Base-by-base conservation (phyloP, 2,113 vertebrate genomes). In the Odontesthes bonariensis region DNA sequence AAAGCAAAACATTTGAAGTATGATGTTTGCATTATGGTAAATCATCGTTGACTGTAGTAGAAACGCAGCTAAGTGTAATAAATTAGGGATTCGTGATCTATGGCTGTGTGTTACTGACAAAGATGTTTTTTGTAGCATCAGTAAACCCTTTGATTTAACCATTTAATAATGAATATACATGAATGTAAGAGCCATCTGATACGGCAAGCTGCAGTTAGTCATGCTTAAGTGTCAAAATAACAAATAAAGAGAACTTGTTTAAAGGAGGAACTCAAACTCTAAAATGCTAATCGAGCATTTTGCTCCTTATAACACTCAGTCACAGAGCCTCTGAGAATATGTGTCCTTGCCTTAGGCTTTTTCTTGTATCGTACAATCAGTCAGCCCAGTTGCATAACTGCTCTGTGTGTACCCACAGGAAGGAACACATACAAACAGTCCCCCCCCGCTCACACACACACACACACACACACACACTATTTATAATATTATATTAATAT, bases 351-450 rank as follows among this genome's bases (percentile, higher is more conserved):
- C 77, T 67, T 22, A 0, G 60, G 85, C 77, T 69, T 81, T 61
- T 81, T 90, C 60, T 77, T 27, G 9, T 76, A 88, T 86, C 65
- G n/a, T 53, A 68, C 69, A 65, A 51, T 83, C 81, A 87, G 74
- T 79, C 58, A 73, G 57, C 68, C 10, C 52, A 32, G 58, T 83
- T 88, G 70, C 6, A 16, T 85, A 85, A 82, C 66, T 3, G 6
- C 68, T 58, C 44, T 72, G 55, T 65, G 72, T 65, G 16, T 38
- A 16, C 52, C 12, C 4, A 47, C n/a, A 66, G 17, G 31, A 51
- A 57, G 19, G 10, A 66, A 62, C 59, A 55, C 51, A n/a, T 22
- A 55, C 51, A 59, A 58, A 68, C 4, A 38, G 1, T 14, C 46
- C 27, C 27, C 27, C 27, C 1, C 27, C 13, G 3, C 27, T 27